Base-by-base conservation (phyloP, 2,113 vertebrate species). In the Oryzias curvinotus region DNA sequence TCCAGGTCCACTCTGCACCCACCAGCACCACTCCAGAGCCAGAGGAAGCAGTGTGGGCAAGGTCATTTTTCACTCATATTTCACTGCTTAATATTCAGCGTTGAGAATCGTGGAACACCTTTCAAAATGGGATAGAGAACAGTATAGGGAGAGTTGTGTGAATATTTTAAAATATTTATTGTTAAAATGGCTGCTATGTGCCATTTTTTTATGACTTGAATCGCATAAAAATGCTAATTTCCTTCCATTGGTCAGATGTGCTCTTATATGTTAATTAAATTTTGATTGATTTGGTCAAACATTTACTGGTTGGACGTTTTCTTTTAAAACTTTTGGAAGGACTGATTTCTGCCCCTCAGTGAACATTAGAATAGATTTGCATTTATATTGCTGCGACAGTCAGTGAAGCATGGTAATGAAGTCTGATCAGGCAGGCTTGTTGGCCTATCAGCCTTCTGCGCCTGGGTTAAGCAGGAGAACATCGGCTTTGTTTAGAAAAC, bases 331-430 rank as follows among this genome's bases (percentile, higher is more conserved):
- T 23, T 28, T 26, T 7, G 25, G 3, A 42, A 44, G 10, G 16
- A n/a, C 6, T 45, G 6, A 69, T 56, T 18, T 54, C 2, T 14
- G 21, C 25, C 48, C 1, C 14, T 23, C 14, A 8, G 2, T 51
- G 5, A 48, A n/a, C 49, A 41, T 59, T 51, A 25, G 21, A 16
- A 62, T 54, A 26, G 19, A 67, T 71, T 64, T 64, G 54, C 62
- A 63, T 66, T 45, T 70, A 52, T 50, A 71, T 61, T 56, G 50
- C 62, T 53, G n/a, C 42, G 44, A 74, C 44, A 15, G 41, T 70
- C 43, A 25, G 18, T 42, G 15, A 28, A 10, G 47, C 19, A 25
- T 63, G n/a, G 28, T 52, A 60, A 60, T 61, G 18, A 60, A 58
- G 50, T 53, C 14, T 50, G 47, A 60, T 60, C 16, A 25, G 6